Percentiles rank a stretch among this genome's conserved stretches.
phyloP scores from a whole-genome alignment of 2,797 vertebrate genomes.

The Cheirogaleus major region DNA sequence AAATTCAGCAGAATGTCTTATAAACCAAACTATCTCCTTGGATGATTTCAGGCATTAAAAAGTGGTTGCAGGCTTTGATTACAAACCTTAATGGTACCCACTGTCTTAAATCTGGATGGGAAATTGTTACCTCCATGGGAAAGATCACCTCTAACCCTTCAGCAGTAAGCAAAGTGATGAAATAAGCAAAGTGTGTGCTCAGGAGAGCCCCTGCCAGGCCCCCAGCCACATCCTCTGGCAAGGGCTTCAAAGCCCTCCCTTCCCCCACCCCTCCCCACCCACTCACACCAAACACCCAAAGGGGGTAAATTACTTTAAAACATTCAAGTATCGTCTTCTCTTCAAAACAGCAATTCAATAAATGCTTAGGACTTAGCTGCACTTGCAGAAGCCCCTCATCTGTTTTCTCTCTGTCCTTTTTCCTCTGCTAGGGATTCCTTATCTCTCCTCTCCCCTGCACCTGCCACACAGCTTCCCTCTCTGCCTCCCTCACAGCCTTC shows the following conservation, averaged over 20 bases:
- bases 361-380: not conserved
- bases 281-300: conserved; percentile 3
- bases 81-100: not conserved
- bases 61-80: not conserved
- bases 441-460: not conserved
- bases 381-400: not conserved
- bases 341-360: not conserved
- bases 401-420: not conserved
- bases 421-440: not conserved
- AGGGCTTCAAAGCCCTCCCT: conserved; percentile 42
- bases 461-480: not conserved
- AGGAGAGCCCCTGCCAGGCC: not conserved
- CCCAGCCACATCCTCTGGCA: conserved; percentile 59
- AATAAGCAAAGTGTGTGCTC: not conserved
- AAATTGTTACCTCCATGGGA: not conserved
- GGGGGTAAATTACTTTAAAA: not conserved
- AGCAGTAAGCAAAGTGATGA: not conserved
- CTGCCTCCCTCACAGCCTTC: not conserved
- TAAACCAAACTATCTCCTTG: not conserved
- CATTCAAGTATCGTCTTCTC: not conserved
- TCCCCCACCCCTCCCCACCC: not conserved
- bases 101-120: not conserved
- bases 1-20: not conserved
- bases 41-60: not conserved
- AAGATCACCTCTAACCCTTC: not conserved